Conservation (phyloP, 2,888 invertebrate species). For the Pristionchus exspectatus region DNA sequence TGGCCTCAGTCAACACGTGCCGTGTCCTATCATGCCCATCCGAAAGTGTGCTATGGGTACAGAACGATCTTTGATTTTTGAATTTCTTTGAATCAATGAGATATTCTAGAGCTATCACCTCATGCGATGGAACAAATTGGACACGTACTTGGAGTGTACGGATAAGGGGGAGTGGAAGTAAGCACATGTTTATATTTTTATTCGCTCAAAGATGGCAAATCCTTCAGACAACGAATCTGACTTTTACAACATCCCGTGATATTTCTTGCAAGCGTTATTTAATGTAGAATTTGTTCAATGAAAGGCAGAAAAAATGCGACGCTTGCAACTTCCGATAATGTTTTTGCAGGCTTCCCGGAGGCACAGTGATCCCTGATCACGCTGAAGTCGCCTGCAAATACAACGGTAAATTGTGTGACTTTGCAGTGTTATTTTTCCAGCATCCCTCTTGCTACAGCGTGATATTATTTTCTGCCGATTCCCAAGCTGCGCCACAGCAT, state of each 20-base stretch:
- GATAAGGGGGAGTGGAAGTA: constrained; percentile 17
- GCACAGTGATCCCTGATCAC: constrained; percentile 11
- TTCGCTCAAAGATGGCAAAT: not conserved
- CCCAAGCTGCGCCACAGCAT: too few species aligned
- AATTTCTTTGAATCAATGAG: not conserved
- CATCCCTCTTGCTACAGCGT: not conserved
- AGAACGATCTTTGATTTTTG: not conserved
- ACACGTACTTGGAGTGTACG: constrained; percentile 1
- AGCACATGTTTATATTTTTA: not conserved
- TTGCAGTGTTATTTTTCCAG: not conserved
- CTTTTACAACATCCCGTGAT: not conserved
- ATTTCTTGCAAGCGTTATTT: not conserved
- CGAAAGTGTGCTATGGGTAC: constrained; percentile 32
- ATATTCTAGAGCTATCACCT: constrained; percentile 18
- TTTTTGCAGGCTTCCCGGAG: constrained; percentile 2
- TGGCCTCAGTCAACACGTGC: not conserved
- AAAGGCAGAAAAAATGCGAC: not conserved
- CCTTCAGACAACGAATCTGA: not conserved
- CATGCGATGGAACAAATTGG: constrained; percentile 23
- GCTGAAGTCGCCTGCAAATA: constrained; percentile 35
- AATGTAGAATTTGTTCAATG: not conserved
- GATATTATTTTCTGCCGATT: too few species aligned
- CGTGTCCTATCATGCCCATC: not conserved
- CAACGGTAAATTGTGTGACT: not conserved
- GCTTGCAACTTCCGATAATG: not conserved